A percentile compares a stretch with the other conserved stretches of the same genome.
These are phyloP conservation scores for Drosophila birchii DNA, from an alignment of 2,888 invertebrate genomes.

Conservation along the genomic window DNA sequence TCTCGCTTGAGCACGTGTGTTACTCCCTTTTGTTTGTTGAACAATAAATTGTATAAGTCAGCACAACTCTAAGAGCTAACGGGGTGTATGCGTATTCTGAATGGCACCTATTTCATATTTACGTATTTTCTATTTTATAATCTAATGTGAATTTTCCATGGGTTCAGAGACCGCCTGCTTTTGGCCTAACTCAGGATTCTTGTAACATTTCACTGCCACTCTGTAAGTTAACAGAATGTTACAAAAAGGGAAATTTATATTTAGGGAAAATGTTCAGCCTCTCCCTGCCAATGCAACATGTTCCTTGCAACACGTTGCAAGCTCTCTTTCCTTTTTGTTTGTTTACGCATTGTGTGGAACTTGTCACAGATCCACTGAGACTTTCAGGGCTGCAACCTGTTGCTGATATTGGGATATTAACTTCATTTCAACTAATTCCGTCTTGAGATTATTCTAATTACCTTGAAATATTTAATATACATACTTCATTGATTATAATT, in stretches of 20 bases:
- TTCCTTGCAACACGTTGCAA: constrained; percentile 18
- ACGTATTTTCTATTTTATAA: neutral
- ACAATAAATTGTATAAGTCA: constrained; percentile 16
- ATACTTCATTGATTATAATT: too few species aligned
- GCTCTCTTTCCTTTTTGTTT: neutral
- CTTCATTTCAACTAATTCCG: neutral
- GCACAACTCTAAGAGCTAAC: neutral
- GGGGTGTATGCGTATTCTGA: neutral
- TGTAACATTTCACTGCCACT: neutral
- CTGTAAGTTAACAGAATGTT: neutral
- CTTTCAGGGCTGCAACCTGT: constrained; percentile 21
- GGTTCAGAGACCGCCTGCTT: neutral
- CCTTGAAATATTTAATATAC: neutral
- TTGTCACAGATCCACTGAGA: constrained; percentile 24
- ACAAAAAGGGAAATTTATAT: constrained; percentile 11
- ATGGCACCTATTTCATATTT: too few species aligned
- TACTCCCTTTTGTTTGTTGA: neutral
- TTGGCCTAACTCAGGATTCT: neutral
- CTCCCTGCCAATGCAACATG: constrained; percentile 13
- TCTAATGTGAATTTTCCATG: fast-evolving
- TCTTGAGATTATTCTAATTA: neutral
- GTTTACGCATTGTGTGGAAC: constrained; percentile 40
- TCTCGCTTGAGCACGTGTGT: constrained; percentile 3
- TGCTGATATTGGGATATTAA: constrained; percentile 1
- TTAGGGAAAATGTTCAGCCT: neutral